Evolutionary conservation across 64 coral and sea anemone genomes (phyloP), one percentile per base, ranked within the genome.

Genomic region (Actinia equina): DNA sequence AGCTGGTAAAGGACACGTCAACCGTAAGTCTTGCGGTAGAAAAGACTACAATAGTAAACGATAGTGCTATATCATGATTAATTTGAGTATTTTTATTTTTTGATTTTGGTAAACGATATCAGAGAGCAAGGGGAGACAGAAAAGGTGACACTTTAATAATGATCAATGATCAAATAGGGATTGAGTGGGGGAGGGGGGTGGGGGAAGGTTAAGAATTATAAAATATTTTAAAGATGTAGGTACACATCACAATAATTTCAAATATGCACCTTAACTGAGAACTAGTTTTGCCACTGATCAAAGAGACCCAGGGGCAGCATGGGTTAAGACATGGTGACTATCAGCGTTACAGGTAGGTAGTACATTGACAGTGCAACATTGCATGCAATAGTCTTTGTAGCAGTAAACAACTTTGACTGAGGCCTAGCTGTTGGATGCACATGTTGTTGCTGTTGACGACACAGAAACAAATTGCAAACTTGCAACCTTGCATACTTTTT

Each of bases 241-340:
- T 23, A 56, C 18, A 52, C 25, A 16, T 60, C 6, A 17, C 15
- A 37, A 7, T 57, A 4, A 10, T 30, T 56, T n/a, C 0, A 57
- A 22, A 20, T 60, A 84, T 16, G 19, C 27, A 37, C 54, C 41
- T 42, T 85, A 58, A 63, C 43, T 30, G 20, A 5, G 18, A 58
- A 60, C 55, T 52, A 95, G 97, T 99, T 56, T 87, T 99, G 30
- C 97, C 97, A 78, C 58, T 95, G 11, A 85, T 99, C 12, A 99
- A 95, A 87, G 97, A 99, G 85, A 87, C 70, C 17, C 97, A 95
- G 43, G 86, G 90, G 10, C 93, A 93, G 49, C 93, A 99, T 93
- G 97, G 93, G 22, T 85, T 99, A 52, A 80, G 97, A 22, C 97
- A 95, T 91, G 97, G 97, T n/a, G 97, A 99, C 49, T 99, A 99